Evolutionary conservation across 2,113 vertebrate species (phyloP).

Genomic region (Lathamus discolor): DNA sequence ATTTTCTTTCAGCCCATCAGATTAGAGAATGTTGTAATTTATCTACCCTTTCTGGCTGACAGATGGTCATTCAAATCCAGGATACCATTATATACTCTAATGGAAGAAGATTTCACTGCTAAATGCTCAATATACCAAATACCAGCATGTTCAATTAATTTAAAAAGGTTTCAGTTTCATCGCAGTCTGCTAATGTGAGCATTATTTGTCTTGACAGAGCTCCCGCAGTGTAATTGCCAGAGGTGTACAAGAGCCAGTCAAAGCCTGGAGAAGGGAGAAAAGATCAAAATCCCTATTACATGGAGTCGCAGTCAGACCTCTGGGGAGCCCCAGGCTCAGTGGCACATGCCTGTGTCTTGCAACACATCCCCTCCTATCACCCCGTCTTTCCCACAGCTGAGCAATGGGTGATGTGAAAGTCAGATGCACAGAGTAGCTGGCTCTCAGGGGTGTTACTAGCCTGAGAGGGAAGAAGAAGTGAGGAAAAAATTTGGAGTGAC

Average conservation of each 20-base stretch:
- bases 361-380: fast-evolving
- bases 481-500: not conserved
- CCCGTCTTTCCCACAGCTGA: not conserved
- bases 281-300: not conserved
- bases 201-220: slow-evolving; percentile 8
- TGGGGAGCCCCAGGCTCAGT: not conserved
- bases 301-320: not conserved
- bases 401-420: not conserved
- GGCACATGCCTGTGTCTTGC: not conserved
- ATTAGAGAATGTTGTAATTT: slow-evolving; percentile 70
- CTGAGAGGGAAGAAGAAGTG: not conserved
- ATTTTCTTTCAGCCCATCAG: slow-evolving; percentile 45
- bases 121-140: slow-evolving; percentile 59
- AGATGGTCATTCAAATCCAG: slow-evolving; percentile 78
- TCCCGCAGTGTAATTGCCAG: not conserved
- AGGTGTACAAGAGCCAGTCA: not conserved
- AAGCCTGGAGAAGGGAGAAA: not conserved
- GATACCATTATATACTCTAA: slow-evolving; percentile 65
- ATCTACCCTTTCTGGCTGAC: slow-evolving; percentile 69
- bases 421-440: not conserved
- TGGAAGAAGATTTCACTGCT: slow-evolving; percentile 51
- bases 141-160: slow-evolving; percentile 53
- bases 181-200: not conserved
- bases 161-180: slow-evolving; percentile 42
- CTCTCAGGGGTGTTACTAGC: not conserved